A percentile compares a stretch with the other conserved stretches of the same genome.
These are phyloP conservation scores for Chesias legatella DNA, from an alignment of 2,888 invertebrate species.

Conservation along the genomic window DNA sequence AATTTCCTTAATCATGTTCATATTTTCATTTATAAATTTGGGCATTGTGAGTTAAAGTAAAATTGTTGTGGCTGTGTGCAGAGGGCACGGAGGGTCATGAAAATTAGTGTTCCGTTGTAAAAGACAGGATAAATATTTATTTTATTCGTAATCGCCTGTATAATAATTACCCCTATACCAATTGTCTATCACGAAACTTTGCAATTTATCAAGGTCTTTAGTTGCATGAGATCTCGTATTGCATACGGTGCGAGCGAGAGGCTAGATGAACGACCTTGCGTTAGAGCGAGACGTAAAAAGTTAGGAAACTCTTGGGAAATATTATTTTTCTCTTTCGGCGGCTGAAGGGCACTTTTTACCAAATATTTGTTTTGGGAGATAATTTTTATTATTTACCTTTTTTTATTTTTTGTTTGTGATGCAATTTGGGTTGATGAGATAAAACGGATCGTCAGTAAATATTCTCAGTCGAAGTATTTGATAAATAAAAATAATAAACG, in stretches of 20 bases:
- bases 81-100: constrained; percentile 2
- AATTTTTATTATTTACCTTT: constrained; percentile 30
- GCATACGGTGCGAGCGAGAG: constrained; percentile 72
- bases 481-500: too few species aligned
- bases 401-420: constrained; percentile 52
- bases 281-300: constrained; percentile 58
- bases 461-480: too few species aligned
- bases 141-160: constrained; percentile 51
- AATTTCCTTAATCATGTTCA: constrained; percentile 25
- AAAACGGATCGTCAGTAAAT: too few species aligned
- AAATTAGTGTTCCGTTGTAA: neutral
- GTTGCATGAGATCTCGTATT: constrained; percentile 77
- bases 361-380: constrained; percentile 53
- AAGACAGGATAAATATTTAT: constrained; percentile 6
- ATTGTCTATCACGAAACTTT: constrained; percentile 78
- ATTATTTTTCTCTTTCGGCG: constrained; percentile 74
- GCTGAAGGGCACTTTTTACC: constrained; percentile 73
- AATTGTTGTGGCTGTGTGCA: neutral
- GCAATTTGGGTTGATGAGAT: constrained; percentile 60
- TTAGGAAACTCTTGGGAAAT: constrained; percentile 79
- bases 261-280: constrained; percentile 59
- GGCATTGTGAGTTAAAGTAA: too few species aligned
- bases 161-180: constrained; percentile 72
- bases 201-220: constrained; percentile 76
- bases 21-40: constrained; percentile 4